Evolutionary conservation across 2,888 invertebrate species (phyloP).

Genomic region (Eulithis testata): DNA sequence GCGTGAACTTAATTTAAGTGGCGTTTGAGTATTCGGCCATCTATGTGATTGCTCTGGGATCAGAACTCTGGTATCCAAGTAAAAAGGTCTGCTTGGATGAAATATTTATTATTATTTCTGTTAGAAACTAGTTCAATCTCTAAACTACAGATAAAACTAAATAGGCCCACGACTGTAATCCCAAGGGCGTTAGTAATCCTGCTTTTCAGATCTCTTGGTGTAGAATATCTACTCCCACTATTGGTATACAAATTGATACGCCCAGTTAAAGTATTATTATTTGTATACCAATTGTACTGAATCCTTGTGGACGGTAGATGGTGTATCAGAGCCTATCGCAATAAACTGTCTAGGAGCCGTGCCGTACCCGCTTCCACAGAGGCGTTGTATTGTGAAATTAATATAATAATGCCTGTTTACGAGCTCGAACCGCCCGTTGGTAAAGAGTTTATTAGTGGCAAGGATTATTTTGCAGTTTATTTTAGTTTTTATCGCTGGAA

Average conservation of each 20-base stretch:
- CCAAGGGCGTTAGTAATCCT: too few relatives aligned
- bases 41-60: neutral
- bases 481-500: neutral
- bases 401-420: slow-evolving; percentile 42
- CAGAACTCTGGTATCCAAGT: neutral
- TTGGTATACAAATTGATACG: neutral
- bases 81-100: too few relatives aligned
- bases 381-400: slow-evolving; percentile 35
- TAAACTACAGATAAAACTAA: too few relatives aligned
- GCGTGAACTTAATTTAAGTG: too few relatives aligned
- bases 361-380: slow-evolving; percentile 17
- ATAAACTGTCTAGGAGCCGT: slow-evolving; percentile 39
- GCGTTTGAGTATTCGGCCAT: too few relatives aligned
- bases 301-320: slow-evolving; percentile 7
- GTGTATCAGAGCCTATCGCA: slow-evolving; percentile 20
- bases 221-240: too few relatives aligned
- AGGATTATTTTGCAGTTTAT: slow-evolving; percentile 12
- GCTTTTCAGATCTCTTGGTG: too few relatives aligned
- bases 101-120: too few relatives aligned
- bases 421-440: slow-evolving; percentile 23
- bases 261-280: neutral
- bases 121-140: too few relatives aligned
- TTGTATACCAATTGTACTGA: slow-evolving; percentile 3
- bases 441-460: slow-evolving; percentile 19
- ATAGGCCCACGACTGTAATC: too few relatives aligned